These are phyloP conservation scores for Athetis lepigone DNA, from an alignment of 2,888 invertebrate genomes.

Conservation along the genomic window DNA sequence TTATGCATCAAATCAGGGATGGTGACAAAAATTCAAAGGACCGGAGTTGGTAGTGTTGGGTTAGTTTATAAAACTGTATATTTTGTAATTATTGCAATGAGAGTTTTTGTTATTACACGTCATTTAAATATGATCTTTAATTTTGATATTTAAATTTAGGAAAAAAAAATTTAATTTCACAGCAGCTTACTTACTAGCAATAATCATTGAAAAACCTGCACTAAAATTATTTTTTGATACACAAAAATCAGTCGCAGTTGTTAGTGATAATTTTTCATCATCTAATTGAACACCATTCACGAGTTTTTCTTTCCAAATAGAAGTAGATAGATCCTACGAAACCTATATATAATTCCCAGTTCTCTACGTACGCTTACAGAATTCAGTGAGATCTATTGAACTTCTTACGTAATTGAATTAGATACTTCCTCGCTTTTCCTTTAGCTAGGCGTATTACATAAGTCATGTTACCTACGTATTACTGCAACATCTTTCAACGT, in stretches of 20 bases:
- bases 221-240: too few species aligned
- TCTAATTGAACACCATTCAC: neutral
- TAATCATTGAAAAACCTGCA: too few species aligned
- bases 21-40: too few species aligned
- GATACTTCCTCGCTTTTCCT: conserved; percentile 35
- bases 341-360: conserved; percentile 47
- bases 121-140: too few species aligned
- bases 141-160: too few species aligned
- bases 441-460: conserved; percentile 37
- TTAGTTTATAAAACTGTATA: too few species aligned
- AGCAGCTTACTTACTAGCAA: too few species aligned
- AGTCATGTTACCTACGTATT: conserved; percentile 25
- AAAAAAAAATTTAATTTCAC: too few species aligned
- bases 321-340: conserved; percentile 10
- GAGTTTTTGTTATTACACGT: too few species aligned
- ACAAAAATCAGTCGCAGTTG: neutral
- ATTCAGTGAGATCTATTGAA: conserved; percentile 43
- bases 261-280: neutral
- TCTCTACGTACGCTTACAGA: conserved; percentile 22
- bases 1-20: too few species aligned
- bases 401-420: conserved; percentile 52
- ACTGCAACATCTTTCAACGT: conserved; percentile 23
- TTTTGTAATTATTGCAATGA: too few species aligned
- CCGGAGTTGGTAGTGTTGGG: too few species aligned
- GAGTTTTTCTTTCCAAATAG: conserved; percentile 20